These are phyloP conservation scores for Clanis bilineata DNA, from an alignment of 2,888 invertebrate genomes.

Conservation along the genomic window DNA sequence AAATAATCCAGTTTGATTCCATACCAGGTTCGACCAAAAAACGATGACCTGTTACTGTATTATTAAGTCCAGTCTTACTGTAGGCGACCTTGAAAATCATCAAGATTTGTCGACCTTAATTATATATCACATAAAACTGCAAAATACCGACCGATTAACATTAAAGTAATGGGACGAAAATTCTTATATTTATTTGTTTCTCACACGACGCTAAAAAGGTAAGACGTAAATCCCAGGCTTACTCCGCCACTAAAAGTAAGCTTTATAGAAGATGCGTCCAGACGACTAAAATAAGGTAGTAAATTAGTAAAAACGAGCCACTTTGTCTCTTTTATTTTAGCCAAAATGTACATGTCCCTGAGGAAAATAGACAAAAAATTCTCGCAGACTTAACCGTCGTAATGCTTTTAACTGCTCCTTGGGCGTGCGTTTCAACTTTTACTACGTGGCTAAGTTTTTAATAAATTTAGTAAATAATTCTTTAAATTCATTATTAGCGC, in stretches of 20 bases:
- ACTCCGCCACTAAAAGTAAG: background rate
- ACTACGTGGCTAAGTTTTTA: background rate
- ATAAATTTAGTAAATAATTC: background rate
- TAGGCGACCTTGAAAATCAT: no score
- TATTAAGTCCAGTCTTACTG: no score
- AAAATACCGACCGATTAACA: no score
- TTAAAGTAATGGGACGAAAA: no score
- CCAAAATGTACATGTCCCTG: background rate
- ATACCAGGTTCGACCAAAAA: no score
- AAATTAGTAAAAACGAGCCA: slow-evolving; percentile 1
- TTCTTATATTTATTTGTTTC: background rate
- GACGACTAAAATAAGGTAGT: background rate
- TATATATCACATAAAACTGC: no score
- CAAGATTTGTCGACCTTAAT: no score
- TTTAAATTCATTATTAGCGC: background rate
- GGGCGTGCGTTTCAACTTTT: background rate
- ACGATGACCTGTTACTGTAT: no score
- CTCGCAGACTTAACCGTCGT: background rate
- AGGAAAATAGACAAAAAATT: background rate
- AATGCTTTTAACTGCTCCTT: background rate
- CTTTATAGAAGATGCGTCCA: background rate
- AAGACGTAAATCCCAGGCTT: background rate
- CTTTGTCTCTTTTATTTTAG: slow-evolving; percentile 1
- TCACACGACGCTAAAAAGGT: background rate
- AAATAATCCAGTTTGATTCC: no score